These are phyloP conservation scores for Acropternis orthonyx DNA, from an alignment of 2,797 vertebrate genomes.

Conservation along the genomic window DNA sequence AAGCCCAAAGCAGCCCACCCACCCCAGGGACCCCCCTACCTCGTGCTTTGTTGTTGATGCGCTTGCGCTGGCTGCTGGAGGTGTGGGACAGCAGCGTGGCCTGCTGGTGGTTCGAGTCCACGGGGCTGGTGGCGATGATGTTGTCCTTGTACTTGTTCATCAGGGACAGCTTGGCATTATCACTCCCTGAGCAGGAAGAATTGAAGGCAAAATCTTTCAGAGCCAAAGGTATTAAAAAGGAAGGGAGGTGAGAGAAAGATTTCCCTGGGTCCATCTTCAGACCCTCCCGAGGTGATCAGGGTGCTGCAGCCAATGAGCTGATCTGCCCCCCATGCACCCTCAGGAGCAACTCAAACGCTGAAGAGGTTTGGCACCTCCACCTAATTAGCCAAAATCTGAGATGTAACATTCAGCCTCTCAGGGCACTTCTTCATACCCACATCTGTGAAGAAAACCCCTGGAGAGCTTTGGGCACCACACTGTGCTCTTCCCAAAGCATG, in stretches of 20 bases:
- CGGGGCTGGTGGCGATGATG: constrained; percentile 95
- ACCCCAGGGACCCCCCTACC: constrained; percentile 70
- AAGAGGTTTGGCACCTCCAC: background rate
- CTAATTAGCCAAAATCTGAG: background rate
- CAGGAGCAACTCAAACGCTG: background rate
- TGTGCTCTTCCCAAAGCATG: background rate
- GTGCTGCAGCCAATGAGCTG: background rate
- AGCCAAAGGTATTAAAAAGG: background rate
- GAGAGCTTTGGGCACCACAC: background rate
- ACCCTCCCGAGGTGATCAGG: background rate
- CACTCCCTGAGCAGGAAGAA: constrained; percentile 82
- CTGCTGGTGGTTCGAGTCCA: constrained; percentile 95
- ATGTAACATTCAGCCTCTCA: background rate
- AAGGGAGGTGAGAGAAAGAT: background rate
- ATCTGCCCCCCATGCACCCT: background rate
- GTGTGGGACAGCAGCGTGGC: constrained; percentile 93
- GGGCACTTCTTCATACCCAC: background rate
- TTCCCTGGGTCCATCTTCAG: background rate
- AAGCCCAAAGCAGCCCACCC: background rate
- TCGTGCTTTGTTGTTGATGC: constrained; percentile 94
- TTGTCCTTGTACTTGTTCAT: constrained; percentile 99
- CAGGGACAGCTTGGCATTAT: constrained; percentile 94
- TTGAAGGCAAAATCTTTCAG: constrained; percentile 50
- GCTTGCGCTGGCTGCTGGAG: constrained; percentile 94
- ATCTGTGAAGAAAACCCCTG: background rate